Evolutionary conservation across 2,888 invertebrate species (phyloP).

Genomic region (Caenorhabditis auriculariae): DNA sequence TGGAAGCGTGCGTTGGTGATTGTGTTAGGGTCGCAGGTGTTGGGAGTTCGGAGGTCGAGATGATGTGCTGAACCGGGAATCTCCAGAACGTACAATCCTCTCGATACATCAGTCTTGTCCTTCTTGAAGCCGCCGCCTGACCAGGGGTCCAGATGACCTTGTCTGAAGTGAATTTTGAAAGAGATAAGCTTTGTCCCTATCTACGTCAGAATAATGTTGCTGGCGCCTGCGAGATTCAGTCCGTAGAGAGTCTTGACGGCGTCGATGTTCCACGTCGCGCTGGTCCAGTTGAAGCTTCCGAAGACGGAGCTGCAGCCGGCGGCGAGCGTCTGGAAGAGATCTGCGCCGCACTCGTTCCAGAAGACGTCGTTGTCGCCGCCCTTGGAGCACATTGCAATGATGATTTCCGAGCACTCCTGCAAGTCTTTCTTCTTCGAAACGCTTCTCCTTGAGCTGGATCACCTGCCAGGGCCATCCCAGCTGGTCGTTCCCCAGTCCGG

Average conservation of each 20-base stretch:
- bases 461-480: conserved; percentile 50
- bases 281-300: conserved; percentile 28
- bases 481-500: conserved; percentile 30
- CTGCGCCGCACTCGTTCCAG: conserved; percentile 63
- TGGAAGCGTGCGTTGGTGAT: conserved; percentile 43
- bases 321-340: conserved; percentile 4
- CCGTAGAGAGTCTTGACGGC: conserved; percentile 44
- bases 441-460: too few relatives aligned
- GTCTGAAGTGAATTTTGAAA: conserved; percentile 63
- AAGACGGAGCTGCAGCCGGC: conserved; percentile 5
- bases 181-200: neutral
- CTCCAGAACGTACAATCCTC: conserved; percentile 31
- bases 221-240: conserved; percentile 34
- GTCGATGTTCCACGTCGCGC: conserved; percentile 29
- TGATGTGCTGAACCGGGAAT: conserved; percentile 61
- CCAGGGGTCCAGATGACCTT: conserved; percentile 68
- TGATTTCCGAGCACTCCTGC: conserved; percentile 85
- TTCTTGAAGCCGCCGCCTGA: conserved; percentile 64
- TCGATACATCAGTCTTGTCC: conserved; percentile 6
- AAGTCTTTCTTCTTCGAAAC: too few relatives aligned
- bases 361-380: conserved; percentile 81
- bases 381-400: conserved; percentile 86
- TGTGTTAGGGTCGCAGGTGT: conserved; percentile 55
- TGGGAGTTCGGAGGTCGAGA: conserved; percentile 60
- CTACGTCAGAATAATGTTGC: conserved; percentile 52